Evolutionary conservation across 1,140 invertebrate genomes (phyloP).

Genomic region (Ectropis grisescens): DNA sequence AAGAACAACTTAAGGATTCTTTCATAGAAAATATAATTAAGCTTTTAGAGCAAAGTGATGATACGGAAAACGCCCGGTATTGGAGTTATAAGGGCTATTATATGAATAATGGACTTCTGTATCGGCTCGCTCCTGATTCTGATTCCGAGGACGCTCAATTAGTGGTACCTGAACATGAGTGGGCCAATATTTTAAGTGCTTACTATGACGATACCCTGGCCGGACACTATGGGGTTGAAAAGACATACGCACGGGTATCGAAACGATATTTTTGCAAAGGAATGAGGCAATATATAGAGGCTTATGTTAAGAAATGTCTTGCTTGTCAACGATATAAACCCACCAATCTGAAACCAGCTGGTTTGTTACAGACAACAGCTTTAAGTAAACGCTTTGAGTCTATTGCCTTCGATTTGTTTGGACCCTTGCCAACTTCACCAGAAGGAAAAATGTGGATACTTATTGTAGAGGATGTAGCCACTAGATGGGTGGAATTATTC

Average conservation of each 20-base stretch:
- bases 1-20: slow-evolving; percentile 2
- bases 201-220: slow-evolving; percentile 13
- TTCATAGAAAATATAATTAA: background rate
- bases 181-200: slow-evolving; percentile 4
- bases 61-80: slow-evolving; percentile 2
- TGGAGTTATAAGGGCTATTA: slow-evolving; percentile 15
- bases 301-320: slow-evolving; percentile 1
- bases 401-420: slow-evolving; percentile 5
- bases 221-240: slow-evolving; percentile 17
- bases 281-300: slow-evolving; percentile 3
- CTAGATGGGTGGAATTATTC: slow-evolving; percentile 6
- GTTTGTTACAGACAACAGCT: slow-evolving; percentile 2
- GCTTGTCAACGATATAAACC: slow-evolving; percentile 5
- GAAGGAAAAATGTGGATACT: slow-evolving; percentile 2
- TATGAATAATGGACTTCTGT: slow-evolving; percentile 15
- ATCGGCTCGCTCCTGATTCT: slow-evolving; percentile 2
- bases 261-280: slow-evolving; percentile 4
- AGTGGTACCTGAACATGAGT: slow-evolving; percentile 9
- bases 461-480: slow-evolving; percentile 2
- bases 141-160: slow-evolving; percentile 10
- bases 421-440: background rate
- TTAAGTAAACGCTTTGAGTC: slow-evolving; percentile 2
- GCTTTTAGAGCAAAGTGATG: background rate
- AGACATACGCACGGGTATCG: slow-evolving; percentile 9
- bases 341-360: slow-evolving; percentile 1